Evolutionary conservation across 2,888 invertebrate species (phyloP), one percentile per base, ranked within the genome.

Genomic region (Ectemnius continuus): DNA sequence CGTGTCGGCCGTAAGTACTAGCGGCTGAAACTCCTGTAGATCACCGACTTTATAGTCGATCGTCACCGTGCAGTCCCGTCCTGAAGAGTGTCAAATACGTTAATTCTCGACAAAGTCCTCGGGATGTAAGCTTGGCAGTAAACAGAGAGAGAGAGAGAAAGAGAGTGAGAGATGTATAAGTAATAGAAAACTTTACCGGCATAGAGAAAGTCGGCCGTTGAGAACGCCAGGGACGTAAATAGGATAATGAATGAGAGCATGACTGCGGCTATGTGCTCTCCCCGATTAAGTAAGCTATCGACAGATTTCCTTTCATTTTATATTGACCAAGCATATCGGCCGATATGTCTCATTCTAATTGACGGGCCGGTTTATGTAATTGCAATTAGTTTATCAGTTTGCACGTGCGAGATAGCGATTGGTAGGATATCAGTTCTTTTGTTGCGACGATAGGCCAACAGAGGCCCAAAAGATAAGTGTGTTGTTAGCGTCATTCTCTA

Each of bases 1-100:
- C 0, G 26, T 64, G n/a, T 66, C 66, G 52, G 57, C 6, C 2
- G 81, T 90, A 1, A 94, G 85, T 80, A 93, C 92, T 4, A 95
- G 91, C 0, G 94, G 94, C 85, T 94, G 94, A 0, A 93, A 93
- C 71, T 92, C 92, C 0, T 91, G 91, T 2, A 94, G 89, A 80
- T 93, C 93, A 14, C 92, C 92, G 61, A 92, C 91, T 2, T 92
- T 88, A 60, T 91, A 85, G 2, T 67, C 67, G 52, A 79, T 80
- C 11, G 83, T 91, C 65, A 94, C 86, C 4, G 87, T 84, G 82
- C 94, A 94, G 28, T 74, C 81, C 18, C 23, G 28, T 16, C 16
- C 85, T 84, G 73, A 26, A 36, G 61, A 73, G 61, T 23, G 3
- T 6, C 52, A 36, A 1, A 1, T 6, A 36, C 36, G 11, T 36